Evolutionary conservation across 2,888 invertebrate genomes (phyloP).

Genomic region (Mesopsocus fuscifrons): DNA sequence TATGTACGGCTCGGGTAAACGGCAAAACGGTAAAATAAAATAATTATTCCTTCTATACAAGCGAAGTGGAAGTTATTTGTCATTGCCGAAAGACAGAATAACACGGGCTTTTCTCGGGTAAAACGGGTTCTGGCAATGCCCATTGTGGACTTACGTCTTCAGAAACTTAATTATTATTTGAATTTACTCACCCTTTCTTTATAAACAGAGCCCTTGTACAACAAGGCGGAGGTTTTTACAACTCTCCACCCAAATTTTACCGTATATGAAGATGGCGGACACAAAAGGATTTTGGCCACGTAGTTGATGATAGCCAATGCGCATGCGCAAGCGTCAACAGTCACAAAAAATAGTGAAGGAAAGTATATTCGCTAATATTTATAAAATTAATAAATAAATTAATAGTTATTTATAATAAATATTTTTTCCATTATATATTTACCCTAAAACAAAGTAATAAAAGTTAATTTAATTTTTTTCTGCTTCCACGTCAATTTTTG

Average conservation of each 20-base stretch:
- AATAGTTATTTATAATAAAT: background rate
- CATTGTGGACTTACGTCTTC: too few species aligned
- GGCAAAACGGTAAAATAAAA: too few species aligned
- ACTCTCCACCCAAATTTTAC: slow-evolving; percentile 46
- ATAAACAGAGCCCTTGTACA: slow-evolving; percentile 32
- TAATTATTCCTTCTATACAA: too few species aligned
- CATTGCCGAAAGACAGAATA: background rate
- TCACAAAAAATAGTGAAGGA: slow-evolving; percentile 1
- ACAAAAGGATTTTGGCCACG: slow-evolving; percentile 62
- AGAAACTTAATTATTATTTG: too few species aligned
- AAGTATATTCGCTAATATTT: too few species aligned
- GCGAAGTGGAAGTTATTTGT: too few species aligned
- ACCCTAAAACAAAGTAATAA: background rate
- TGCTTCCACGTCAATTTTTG: background rate
- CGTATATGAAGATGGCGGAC: slow-evolving; percentile 73
- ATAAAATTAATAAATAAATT: background rate
- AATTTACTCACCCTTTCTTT: slow-evolving; percentile 28
- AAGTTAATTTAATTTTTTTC: background rate
- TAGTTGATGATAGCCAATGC: slow-evolving; percentile 31
- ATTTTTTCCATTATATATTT: background rate
- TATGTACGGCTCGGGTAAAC: too few species aligned
- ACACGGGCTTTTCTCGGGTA: too few species aligned
- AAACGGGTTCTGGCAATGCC: too few species aligned
- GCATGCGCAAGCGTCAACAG: background rate
- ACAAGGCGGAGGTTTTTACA: slow-evolving; percentile 45